A percentile compares a stretch with the other conserved stretches of the same genome.
Conservation (phyloP, 2,888 invertebrate species). For the Agonum fuliginosum region DNA sequence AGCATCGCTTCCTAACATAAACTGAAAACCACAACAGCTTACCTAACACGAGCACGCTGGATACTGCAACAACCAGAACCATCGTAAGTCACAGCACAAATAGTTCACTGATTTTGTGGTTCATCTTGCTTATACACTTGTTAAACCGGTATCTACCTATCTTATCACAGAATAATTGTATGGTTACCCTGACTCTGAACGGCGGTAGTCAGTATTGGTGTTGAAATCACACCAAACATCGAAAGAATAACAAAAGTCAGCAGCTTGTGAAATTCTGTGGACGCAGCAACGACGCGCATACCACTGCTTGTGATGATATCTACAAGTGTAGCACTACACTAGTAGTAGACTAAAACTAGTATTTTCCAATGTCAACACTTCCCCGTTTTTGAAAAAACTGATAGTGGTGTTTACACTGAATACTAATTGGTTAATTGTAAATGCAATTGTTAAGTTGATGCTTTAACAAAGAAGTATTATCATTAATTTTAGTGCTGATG, state of each 20-base stretch:
- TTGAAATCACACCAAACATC: slow-evolving; percentile 40
- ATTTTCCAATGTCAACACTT: not conserved
- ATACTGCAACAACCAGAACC: slow-evolving; percentile 27
- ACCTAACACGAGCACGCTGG: slow-evolving; percentile 12
- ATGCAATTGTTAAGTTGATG: too few species aligned
- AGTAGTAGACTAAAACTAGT: not conserved
- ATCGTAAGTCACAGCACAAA: slow-evolving; percentile 51
- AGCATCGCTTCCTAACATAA: not conserved
- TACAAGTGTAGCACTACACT: not conserved
- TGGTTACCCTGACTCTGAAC: slow-evolving; percentile 47
- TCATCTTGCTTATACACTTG: slow-evolving; percentile 40
- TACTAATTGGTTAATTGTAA: not conserved
- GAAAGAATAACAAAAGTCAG: slow-evolving; percentile 58
- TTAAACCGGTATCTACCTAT: slow-evolving; percentile 46
- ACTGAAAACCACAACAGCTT: slow-evolving; percentile 21
- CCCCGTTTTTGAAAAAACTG: slow-evolving; percentile 1
- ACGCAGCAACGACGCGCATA: slow-evolving; percentile 43
- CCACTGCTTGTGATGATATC: not conserved
- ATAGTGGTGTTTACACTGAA: not conserved
- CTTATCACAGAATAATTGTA: slow-evolving; percentile 47
- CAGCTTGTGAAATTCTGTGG: slow-evolving; percentile 56
- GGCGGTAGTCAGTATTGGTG: slow-evolving; percentile 4
- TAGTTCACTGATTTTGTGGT: slow-evolving; percentile 53
- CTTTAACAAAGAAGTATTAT: too few species aligned
- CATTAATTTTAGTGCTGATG: too few species aligned